Evolutionary conservation across 2,797 vertebrate genomes (phyloP).

Genomic region (Rhyacichthys aspro): DNA sequence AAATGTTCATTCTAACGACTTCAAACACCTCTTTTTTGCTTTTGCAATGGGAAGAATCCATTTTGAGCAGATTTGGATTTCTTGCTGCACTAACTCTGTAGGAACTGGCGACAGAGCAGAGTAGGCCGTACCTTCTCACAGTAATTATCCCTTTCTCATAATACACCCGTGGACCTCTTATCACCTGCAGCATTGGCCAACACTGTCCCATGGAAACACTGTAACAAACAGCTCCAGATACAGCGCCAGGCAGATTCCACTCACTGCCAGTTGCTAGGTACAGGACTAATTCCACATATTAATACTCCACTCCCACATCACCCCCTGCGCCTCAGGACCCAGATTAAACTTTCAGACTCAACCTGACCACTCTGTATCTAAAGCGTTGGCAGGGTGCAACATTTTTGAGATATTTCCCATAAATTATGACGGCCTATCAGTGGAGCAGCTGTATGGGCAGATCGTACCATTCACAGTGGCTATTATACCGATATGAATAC

Average conservation of each 20-base stretch:
- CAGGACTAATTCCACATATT: constrained; percentile 67
- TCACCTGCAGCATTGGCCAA: constrained; percentile 38
- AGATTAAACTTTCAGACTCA: constrained; percentile 65
- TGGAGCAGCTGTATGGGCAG: constrained; percentile 68
- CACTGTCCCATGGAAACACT: constrained; percentile 51
- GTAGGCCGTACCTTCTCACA: neutral
- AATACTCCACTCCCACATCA: constrained; percentile 58
- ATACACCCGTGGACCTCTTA: constrained; percentile 17
- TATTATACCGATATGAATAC: constrained; percentile 78
- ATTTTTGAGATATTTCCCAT: constrained; percentile 74
- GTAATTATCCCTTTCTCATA: constrained; percentile 8
- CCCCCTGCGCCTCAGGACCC: constrained; percentile 50
- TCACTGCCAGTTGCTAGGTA: constrained; percentile 75
- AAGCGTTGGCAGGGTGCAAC: constrained; percentile 56
- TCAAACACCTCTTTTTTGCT: too few species aligned
- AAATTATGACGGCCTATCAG: constrained; percentile 73
- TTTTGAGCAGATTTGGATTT: neutral
- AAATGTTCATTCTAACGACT: too few species aligned
- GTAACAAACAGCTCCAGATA: constrained; percentile 62
- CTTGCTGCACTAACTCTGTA: too few species aligned
- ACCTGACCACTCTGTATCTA: constrained; percentile 51
- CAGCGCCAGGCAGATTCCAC: constrained; percentile 71
- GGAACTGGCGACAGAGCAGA: too few species aligned
- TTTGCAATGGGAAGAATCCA: neutral
- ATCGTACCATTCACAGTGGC: constrained; percentile 62